Percentiles rank a stretch among this genome's conserved stretches.
These are phyloP conservation scores for Notothenia coriiceps DNA, from an alignment of 2,113 vertebrate species.

Conservation along the genomic window DNA sequence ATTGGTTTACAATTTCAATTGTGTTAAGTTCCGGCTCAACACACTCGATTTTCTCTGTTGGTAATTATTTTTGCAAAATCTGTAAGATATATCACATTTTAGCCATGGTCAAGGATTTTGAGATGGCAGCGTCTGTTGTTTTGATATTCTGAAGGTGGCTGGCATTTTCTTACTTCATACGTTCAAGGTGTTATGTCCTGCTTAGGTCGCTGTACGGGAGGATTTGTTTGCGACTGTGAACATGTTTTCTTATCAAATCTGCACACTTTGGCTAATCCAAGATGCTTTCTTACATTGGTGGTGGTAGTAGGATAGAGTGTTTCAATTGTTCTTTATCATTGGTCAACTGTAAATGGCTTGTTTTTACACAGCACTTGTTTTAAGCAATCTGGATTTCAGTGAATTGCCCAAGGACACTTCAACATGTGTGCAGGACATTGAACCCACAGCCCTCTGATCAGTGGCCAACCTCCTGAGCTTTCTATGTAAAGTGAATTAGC, in stretches of 20 bases:
- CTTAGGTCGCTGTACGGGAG: neutral
- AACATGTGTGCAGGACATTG: neutral
- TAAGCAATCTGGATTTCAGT: neutral
- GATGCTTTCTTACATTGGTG: neutral
- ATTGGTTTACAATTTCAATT: conserved; percentile 9
- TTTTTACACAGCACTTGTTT: too few species aligned
- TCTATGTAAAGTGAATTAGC: neutral
- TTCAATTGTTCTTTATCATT: too few species aligned
- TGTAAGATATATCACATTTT: neutral
- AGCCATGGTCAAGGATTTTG: too few species aligned
- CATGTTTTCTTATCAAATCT: neutral
- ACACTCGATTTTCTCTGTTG: neutral
- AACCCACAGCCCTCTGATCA: neutral
- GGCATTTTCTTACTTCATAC: neutral
- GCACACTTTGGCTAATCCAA: neutral
- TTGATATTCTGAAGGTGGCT: neutral
- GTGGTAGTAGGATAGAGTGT: too few species aligned
- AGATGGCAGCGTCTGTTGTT: neutral
- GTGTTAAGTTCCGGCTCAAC: conserved; percentile 17
- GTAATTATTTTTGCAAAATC: neutral
- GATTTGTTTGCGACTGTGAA: neutral
- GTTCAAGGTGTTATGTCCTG: neutral
- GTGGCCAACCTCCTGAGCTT: neutral
- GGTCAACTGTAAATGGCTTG: too few species aligned
- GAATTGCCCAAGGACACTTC: neutral